Conservation (phyloP, 1,140 invertebrate genomes). For the Papilio polyxenes region DNA sequence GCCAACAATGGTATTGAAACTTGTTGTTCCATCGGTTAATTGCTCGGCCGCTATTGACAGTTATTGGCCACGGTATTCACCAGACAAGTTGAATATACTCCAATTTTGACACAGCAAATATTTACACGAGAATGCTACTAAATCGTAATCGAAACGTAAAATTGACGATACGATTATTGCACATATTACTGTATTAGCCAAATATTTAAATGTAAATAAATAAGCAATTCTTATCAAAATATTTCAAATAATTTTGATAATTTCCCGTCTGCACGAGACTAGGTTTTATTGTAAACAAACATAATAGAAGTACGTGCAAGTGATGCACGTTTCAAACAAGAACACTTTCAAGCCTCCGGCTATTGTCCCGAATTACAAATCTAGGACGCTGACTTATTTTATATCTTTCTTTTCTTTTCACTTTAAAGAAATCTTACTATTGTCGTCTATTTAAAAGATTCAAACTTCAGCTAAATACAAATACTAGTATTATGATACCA, state of each 20-base stretch:
- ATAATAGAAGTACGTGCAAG: slow-evolving; percentile 2
- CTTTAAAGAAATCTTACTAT: not conserved
- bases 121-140: not conserved
- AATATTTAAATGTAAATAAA: not conserved
- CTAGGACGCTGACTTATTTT: slow-evolving; percentile 18
- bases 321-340: slow-evolving; percentile 16
- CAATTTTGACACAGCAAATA: not conserved
- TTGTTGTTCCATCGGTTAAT: slow-evolving; percentile 25
- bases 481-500: too few relatives aligned
- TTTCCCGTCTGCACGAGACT: not conserved
- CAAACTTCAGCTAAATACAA: not conserved
- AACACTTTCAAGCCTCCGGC: not conserved
- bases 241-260: not conserved
- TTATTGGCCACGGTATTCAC: slow-evolving; percentile 20
- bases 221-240: not conserved
- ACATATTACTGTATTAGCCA: too few relatives aligned
- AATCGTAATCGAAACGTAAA: not conserved
- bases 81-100: slow-evolving; percentile 13
- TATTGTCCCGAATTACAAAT: slow-evolving; percentile 22
- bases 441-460: not conserved
- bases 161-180: too few relatives aligned
- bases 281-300: slow-evolving; percentile 17
- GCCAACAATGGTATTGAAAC: slow-evolving; percentile 24
- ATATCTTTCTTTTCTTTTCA: slow-evolving; percentile 15
- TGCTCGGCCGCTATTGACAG: slow-evolving; percentile 25